Base-by-base conservation (phyloP, 2,888 invertebrate species). In the Drosophila paramelanica region DNA sequence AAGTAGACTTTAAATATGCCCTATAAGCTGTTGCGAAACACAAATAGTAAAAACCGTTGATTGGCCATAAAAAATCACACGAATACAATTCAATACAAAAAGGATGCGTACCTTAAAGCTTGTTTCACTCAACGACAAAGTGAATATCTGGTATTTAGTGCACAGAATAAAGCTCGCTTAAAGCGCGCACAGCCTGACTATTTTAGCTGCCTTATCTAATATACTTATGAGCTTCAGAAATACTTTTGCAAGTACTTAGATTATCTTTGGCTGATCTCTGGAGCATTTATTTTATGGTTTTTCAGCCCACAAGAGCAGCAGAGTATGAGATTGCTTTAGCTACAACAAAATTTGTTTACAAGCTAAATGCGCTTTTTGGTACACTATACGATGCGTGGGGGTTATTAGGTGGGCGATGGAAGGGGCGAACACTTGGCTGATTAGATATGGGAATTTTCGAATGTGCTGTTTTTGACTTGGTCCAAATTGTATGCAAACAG, bases 371-470 rank as follows among this genome's bases (percentile, higher is more conserved):
- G 50, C 50, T 57, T 5, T 47, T 47, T 56, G 36, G 49, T 47
- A 57, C 46, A 45, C 45, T 23, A 13, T 10, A 46, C 10, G 46
- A 47, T 1, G 23, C n/a, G 8, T 6, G 20, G 20, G n/a, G 5
- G 20, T 17, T 17, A 4, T 53, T 13, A 7, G 7, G 17, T 23
- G n/a, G 27, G 13, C 27, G 13, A 36, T 47, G 20, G 56, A 25
- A 17, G 13, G 36, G 56, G 42, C 43, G 43, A 56, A 60, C 72
- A 72, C 56, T 72, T 60, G 43, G 36, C 47, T 68, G 72, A 72
- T 72, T 72, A 46, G 76, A 68, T 72, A 42, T 53, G 76, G 69
- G 60, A 61, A 57, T 49, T 45, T 53, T 64, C 20, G 5, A 38
- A 17, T 17, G 45, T 13, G 36, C 14, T 20, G 27, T 42, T 62